Evolutionary conservation across 1,140 invertebrate species (phyloP).

Genomic region (Agraylea sexmaculata): DNA sequence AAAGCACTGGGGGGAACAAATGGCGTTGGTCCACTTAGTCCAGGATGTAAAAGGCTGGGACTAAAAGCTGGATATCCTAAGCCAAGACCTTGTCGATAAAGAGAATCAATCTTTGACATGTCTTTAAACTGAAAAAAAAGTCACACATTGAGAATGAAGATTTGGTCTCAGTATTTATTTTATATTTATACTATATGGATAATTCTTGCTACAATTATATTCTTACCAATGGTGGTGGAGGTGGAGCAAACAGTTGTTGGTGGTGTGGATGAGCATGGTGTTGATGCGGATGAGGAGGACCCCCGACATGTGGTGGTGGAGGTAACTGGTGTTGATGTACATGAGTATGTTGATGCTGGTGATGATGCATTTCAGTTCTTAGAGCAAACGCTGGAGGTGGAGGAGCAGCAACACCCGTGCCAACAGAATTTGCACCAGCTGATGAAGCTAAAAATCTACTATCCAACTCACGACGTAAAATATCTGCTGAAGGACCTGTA

Average conservation of each 20-base stretch:
- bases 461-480: constrained; percentile 83
- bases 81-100: constrained; percentile 65
- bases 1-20: constrained; percentile 69
- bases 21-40: constrained; percentile 57
- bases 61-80: constrained; percentile 67
- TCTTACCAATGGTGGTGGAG: constrained; percentile 29
- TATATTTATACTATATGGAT: too few species aligned
- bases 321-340: constrained; percentile 72
- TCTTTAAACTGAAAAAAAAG: constrained; percentile 65
- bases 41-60: constrained; percentile 66
- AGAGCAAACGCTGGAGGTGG: constrained; percentile 51
- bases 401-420: constrained; percentile 29
- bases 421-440: constrained; percentile 33
- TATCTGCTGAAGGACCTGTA: constrained; percentile 55
- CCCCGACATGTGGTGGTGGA: constrained; percentile 43
- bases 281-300: constrained; percentile 34
- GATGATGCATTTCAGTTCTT: constrained; percentile 79
- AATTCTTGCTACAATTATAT: too few species aligned
- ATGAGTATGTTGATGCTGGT: constrained; percentile 84
- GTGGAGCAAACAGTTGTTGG: constrained; percentile 35
- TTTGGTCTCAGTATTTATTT: background rate
- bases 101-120: constrained; percentile 73
- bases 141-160: background rate
- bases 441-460: constrained; percentile 62
- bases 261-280: constrained; percentile 23